Conservation (phyloP, 2,888 invertebrate genomes). For the Sarcophaga caerulescens region DNA sequence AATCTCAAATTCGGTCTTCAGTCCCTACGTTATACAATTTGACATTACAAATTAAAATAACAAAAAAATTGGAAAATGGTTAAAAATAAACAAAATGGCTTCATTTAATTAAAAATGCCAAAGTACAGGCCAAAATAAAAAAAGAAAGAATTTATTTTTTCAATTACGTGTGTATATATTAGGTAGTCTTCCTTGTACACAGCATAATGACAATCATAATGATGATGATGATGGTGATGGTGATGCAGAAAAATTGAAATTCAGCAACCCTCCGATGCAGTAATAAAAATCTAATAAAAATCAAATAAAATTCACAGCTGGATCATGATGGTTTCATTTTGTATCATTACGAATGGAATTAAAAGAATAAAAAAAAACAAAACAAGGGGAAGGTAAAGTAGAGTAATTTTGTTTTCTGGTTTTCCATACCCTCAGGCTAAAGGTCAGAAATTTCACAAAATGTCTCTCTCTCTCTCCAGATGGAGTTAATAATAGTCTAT, state of each 20-base stretch:
- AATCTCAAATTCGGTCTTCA: too few species aligned
- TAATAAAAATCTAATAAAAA: slow-evolving; percentile 67
- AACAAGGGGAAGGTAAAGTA: slow-evolving; percentile 3
- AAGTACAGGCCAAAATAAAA: slow-evolving; percentile 5
- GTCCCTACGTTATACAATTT: too few species aligned
- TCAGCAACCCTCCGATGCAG: slow-evolving; percentile 52
- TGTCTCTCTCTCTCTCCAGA: slow-evolving; percentile 18
- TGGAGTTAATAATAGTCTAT: slow-evolving; percentile 48
- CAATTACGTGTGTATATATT: not conserved
- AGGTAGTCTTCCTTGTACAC: slow-evolving; percentile 36
- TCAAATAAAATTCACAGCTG: slow-evolving; percentile 72
- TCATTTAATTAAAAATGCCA: slow-evolving; percentile 63
- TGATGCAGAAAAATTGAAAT: not conserved
- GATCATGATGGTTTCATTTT: slow-evolving; percentile 40
- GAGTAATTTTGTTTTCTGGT: slow-evolving; percentile 19
- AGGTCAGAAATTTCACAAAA: slow-evolving; percentile 50
- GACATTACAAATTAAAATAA: too few species aligned
- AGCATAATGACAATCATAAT: not conserved
- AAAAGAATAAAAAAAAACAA: not conserved
- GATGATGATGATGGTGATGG: not conserved
- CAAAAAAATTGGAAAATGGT: not conserved
- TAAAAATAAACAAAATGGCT: slow-evolving; percentile 51
- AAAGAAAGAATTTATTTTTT: slow-evolving; percentile 21
- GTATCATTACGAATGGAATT: slow-evolving; percentile 24
- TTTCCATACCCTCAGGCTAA: slow-evolving; percentile 48